Evolutionary conservation across 1,140 invertebrate species (phyloP).

Genomic region (Aculops lycopersici): DNA sequence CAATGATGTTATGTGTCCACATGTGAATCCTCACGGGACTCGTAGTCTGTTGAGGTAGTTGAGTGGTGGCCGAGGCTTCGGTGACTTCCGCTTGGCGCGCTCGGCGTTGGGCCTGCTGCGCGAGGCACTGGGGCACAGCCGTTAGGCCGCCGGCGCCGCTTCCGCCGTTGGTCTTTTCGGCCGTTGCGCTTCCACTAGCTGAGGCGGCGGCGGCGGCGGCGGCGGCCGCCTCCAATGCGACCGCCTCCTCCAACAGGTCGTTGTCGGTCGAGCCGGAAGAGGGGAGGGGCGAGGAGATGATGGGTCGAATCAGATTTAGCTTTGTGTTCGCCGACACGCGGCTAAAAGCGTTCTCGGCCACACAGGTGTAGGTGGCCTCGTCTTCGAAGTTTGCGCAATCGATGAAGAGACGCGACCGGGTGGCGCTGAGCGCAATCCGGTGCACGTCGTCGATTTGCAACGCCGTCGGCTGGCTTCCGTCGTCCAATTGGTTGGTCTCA

Average conservation of each 20-base stretch:
- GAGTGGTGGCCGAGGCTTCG: too few relatives aligned
- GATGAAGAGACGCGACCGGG: constrained; percentile 26
- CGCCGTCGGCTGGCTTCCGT: neutral
- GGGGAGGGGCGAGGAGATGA: too few relatives aligned
- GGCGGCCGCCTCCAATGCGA: neutral
- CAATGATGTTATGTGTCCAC: constrained; percentile 19
- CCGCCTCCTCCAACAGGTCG: too few relatives aligned
- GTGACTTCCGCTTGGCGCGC: too few relatives aligned
- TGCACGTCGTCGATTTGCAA: neutral
- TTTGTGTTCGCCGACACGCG: constrained; percentile 18
- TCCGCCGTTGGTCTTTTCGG: too few relatives aligned
- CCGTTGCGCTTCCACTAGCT: neutral
- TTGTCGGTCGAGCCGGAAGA: too few relatives aligned
- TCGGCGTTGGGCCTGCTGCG: too few relatives aligned
- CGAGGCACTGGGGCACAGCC: too few relatives aligned
- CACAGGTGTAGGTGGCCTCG: constrained; percentile 31
- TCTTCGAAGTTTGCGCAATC: constrained; percentile 24
- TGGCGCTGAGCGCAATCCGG: constrained; percentile 5
- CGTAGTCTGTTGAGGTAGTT: neutral
- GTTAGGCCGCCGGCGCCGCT: too few relatives aligned
- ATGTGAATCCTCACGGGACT: constrained; percentile 16
- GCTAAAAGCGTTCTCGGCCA: constrained; percentile 26
- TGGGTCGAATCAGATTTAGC: constrained; percentile 5
- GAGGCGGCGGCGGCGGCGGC: neutral
- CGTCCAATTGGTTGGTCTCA: neutral